Base-by-base conservation (phyloP, 2,113 vertebrate genomes). In the Oryzias curvinotus region DNA sequence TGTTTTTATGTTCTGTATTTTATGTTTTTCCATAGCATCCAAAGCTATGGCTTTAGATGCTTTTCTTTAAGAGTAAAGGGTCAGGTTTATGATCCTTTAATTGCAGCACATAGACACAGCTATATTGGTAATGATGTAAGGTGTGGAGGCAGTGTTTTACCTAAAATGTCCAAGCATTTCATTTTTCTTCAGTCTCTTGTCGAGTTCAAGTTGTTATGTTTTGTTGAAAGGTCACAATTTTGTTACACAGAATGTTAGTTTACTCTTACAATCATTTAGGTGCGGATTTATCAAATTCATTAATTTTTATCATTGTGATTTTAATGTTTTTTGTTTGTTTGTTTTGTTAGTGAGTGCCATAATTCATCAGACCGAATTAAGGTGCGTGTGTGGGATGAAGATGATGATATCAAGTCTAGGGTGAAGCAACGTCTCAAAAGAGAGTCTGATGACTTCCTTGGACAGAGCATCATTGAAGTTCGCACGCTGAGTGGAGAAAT, bases 281-380 rank as follows among this genome's bases (percentile, higher is more conserved):
- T 30, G 30, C 30, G 7, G 30, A 36, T 36, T 36, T 1, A 36
- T 36, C 0, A 36, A 36, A 36, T 36, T 36, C 7, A 8, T 36
- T 36, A 8, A 36, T 36, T 36, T 7, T 36, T 7, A 36, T 36
- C 0, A 36, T 2, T 36, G 6, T 2, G 7, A 5, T 26, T 26
- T n/a, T n/a, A 5, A 5, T 26, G 26, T 16, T 28, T 17, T 43
- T 18, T 14, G 44, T 59, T 14, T 1, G 2, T 52, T n/a, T 30
- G 74, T 51, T 57, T 42, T 47, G 4, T 25, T 71, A 99, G 97
- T n/a, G 97, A 99, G 86, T 99, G 97, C 92, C 97, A 98, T 88
- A 99, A 99, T 85, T 98, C 96, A 12, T 99, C 96, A 1, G 97
- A 99, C 65, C 94, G 97, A 14, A 98, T 99, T 76, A 99, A 99